phyloP scores from a whole-genome alignment of 2,113 vertebrate species.

The Zeus faber region DNA sequence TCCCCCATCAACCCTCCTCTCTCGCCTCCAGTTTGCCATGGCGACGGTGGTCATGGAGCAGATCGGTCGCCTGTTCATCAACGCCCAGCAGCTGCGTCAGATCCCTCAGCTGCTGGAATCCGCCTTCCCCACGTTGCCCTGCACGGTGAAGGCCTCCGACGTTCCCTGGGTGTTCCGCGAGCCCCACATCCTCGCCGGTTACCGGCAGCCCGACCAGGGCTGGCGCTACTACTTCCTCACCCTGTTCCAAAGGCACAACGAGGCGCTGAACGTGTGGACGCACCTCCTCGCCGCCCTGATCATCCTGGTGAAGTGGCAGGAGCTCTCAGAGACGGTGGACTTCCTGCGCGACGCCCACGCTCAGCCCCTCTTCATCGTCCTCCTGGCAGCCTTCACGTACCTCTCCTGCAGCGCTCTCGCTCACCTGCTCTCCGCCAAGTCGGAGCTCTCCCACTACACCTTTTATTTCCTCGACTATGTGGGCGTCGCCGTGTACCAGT shows the following conservation, averaged over 20 bases:
- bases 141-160: slow-evolving; percentile 81
- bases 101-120: slow-evolving; percentile 79
- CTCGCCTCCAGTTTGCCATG: slow-evolving; percentile 71
- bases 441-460: slow-evolving; percentile 91
- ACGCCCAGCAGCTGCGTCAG: slow-evolving; percentile 74
- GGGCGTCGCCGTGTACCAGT: slow-evolving; percentile 91
- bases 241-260: slow-evolving; percentile 93
- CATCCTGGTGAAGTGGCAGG: slow-evolving; percentile 82
- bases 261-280: slow-evolving; percentile 91
- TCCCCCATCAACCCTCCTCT: slow-evolving; percentile 4
- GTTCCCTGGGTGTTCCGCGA: slow-evolving; percentile 90
- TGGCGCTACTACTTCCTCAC: slow-evolving; percentile 92
- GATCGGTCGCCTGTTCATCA: slow-evolving; percentile 83
- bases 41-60: slow-evolving; percentile 82
- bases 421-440: slow-evolving; percentile 92
- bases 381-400: slow-evolving; percentile 84
- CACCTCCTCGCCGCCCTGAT: slow-evolving; percentile 84
- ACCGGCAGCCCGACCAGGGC: slow-evolving; percentile 83
- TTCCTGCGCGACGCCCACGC: slow-evolving; percentile 86
- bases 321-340: slow-evolving; percentile 80
- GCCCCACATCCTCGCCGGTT: slow-evolving; percentile 86
- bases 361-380: slow-evolving; percentile 86
- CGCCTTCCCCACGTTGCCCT: slow-evolving; percentile 74
- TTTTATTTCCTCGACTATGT: slow-evolving; percentile 98
- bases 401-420: slow-evolving; percentile 87